Evolutionary conservation across 2,888 invertebrate genomes (phyloP).

Genomic region (Yponomeuta evonymella): DNA sequence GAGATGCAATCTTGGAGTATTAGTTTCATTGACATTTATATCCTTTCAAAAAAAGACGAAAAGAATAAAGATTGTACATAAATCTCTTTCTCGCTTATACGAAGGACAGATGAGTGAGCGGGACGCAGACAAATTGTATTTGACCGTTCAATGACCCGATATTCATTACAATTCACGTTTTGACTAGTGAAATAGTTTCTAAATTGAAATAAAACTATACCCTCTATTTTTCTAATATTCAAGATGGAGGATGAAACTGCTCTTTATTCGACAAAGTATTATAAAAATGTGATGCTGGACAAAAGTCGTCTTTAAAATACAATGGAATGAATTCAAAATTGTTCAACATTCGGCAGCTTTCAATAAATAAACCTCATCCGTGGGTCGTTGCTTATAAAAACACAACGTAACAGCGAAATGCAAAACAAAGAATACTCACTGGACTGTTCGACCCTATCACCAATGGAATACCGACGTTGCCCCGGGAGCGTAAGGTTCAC

Average conservation of each 20-base stretch:
- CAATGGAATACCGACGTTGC: background rate
- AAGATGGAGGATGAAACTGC: background rate
- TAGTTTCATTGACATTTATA: no score
- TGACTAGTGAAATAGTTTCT: constrained; percentile 15
- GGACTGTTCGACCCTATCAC: background rate
- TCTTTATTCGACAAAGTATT: background rate
- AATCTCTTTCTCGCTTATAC: background rate
- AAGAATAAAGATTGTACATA: background rate
- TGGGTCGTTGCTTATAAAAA: background rate
- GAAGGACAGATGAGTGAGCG: background rate
- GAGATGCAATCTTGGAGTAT: no score
- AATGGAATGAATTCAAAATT: background rate
- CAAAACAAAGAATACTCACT: constrained; percentile 1
- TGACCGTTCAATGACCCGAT: constrained; percentile 4
- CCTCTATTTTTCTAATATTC: background rate
- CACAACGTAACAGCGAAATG: constrained; percentile 11
- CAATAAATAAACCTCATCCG: background rate
- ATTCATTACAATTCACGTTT: constrained; percentile 7
- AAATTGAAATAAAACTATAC: background rate
- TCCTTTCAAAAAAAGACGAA: no score
- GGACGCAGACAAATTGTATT: constrained; percentile 1
- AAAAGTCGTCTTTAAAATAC: background rate
- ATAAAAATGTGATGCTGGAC: background rate
- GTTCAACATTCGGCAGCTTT: background rate
- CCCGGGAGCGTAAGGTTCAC: constrained; percentile 32